phyloP scores from a whole-genome alignment of 1,140 invertebrate species.

The Temnothorax longispinosus region DNA sequence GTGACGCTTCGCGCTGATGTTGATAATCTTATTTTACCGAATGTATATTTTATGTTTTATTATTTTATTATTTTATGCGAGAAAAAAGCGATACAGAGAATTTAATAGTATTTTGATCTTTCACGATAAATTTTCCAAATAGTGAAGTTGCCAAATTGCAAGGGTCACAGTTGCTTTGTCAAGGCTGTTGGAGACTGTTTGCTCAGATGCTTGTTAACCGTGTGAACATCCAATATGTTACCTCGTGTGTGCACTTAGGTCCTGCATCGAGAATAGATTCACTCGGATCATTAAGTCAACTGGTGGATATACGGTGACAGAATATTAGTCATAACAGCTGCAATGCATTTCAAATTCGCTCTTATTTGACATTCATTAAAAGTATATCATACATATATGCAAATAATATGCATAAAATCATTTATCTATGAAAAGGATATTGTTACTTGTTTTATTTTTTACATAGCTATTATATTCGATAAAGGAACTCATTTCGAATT shows the following conservation, averaged over 20 bases:
- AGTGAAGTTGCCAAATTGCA: not conserved
- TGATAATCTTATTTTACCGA: not conserved
- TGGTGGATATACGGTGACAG: conserved; percentile 67
- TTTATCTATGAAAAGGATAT: not conserved
- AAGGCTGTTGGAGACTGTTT: conserved; percentile 73
- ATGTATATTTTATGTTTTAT: not conserved
- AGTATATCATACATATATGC: not conserved
- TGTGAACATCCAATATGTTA: conserved; percentile 74
- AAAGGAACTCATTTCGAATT: not conserved
- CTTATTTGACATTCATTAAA: not conserved
- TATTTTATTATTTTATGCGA: not conserved
- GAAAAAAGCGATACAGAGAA: not conserved
- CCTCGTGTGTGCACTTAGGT: conserved; percentile 74
- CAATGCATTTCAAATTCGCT: not conserved
- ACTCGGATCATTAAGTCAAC: conserved; percentile 76
- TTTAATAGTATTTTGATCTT: not conserved
- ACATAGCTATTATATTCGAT: not conserved
- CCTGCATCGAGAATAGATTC: conserved; percentile 73
- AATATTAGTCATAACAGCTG: conserved; percentile 60
- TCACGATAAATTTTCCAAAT: conserved; percentile 9
- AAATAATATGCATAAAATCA: not conserved
- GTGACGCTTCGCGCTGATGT: not conserved
- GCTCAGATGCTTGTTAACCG: conserved; percentile 76
- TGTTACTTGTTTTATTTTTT: conserved; percentile 5
- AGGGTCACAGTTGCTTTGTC: conserved; percentile 61